Evolutionary conservation across 2,113 vertebrate genomes (phyloP).

Genomic region (Fregetta grallaria): DNA sequence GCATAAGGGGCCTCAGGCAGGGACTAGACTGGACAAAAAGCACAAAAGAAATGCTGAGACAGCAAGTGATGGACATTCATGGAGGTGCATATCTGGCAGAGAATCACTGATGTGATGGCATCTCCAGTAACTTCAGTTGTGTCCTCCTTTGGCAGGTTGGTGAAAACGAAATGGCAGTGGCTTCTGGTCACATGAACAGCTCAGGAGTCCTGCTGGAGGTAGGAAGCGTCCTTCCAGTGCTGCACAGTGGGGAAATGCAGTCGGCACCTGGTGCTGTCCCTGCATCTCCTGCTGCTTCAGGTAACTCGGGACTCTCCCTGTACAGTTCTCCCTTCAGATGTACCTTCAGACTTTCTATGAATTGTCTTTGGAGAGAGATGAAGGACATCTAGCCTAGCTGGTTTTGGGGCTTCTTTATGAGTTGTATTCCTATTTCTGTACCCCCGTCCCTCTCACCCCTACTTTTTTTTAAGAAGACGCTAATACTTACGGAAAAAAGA

Average conservation of each 20-base stretch:
- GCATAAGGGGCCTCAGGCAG: not conserved
- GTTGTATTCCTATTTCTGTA: not conserved
- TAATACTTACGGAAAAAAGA: not conserved
- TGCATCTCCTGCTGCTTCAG: conserved; percentile 86
- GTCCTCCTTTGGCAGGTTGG: conserved; percentile 76
- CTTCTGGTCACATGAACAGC: conserved; percentile 74
- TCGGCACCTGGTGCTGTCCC: conserved; percentile 78
- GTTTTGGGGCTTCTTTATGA: not conserved
- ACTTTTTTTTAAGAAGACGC: not conserved
- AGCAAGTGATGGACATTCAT: not conserved
- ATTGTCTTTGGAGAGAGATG: not conserved
- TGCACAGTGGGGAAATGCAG: conserved; percentile 87
- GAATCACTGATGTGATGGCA: not conserved
- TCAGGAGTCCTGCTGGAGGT: conserved; percentile 86
- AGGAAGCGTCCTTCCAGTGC: conserved; percentile 82
- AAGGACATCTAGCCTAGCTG: not conserved
- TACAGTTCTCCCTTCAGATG: not conserved
- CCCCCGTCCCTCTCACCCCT: not conserved
- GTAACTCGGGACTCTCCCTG: conserved; percentile 60
- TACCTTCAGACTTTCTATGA: not conserved
- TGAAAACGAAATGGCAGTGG: conserved; percentile 79
- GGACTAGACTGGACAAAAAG: not conserved
- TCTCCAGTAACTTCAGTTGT: conserved; percentile 55
- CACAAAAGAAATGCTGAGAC: not conserved
- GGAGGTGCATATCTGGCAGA: not conserved